Conservation (phyloP, 2,113 vertebrate genomes). For the Dicentrarchus labrax region DNA sequence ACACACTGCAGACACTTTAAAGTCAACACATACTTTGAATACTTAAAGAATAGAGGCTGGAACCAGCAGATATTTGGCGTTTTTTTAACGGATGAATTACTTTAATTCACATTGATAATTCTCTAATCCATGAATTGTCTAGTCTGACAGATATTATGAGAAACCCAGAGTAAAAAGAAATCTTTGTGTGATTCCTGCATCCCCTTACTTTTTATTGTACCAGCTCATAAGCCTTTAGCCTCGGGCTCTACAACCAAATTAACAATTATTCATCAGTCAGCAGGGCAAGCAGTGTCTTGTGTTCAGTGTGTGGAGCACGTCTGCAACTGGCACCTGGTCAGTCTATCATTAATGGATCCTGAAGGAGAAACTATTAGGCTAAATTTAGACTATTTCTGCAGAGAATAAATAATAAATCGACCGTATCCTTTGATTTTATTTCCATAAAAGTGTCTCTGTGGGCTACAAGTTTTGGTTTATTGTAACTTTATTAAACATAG, state of each 20-base stretch:
- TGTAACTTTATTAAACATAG: background rate
- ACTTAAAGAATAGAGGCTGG: background rate
- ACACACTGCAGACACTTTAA: background rate
- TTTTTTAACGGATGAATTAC: background rate
- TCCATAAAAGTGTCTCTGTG: no score
- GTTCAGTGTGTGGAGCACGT: background rate
- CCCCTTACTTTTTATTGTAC: background rate
- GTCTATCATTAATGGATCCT: background rate
- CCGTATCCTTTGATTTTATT: no score
- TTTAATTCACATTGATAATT: background rate
- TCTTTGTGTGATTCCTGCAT: constrained; percentile 21
- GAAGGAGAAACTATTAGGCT: background rate
- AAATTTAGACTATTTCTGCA: background rate
- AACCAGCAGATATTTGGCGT: background rate
- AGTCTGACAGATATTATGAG: background rate
- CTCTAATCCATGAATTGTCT: background rate
- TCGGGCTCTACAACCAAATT: constrained; percentile 31
- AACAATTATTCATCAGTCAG: constrained; percentile 45
- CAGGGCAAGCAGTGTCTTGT: constrained; percentile 60
- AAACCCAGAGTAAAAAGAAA: background rate
- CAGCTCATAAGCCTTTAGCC: constrained; percentile 32
- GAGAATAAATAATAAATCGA: background rate
- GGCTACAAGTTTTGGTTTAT: background rate
- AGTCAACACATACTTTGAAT: background rate
- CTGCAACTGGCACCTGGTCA: constrained; percentile 12